Evolutionary conservation across 92 coral and sea anemone species (phyloP).

Genomic region (Scolanthus callimorphus): DNA sequence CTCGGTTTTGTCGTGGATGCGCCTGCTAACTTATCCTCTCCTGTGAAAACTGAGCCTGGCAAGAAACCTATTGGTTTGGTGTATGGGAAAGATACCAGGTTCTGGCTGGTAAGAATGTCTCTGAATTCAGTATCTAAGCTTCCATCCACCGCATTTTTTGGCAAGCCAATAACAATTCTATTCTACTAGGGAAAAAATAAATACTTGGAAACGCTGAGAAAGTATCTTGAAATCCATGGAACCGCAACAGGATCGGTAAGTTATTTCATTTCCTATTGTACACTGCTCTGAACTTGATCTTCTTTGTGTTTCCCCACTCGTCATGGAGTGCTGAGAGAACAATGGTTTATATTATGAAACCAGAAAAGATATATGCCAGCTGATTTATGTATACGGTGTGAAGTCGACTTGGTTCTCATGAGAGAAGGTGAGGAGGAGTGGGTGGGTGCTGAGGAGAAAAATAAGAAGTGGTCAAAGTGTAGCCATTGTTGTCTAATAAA

Average conservation of each 20-base stretch:
- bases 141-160: neutral
- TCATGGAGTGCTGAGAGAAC: slow-evolving; percentile 10
- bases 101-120: slow-evolving; percentile 65
- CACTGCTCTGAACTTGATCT: too few species aligned
- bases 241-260: slow-evolving; percentile 91
- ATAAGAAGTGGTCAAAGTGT: too few species aligned
- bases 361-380: too few species aligned
- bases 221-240: slow-evolving; percentile 79
- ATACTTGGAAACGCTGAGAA: slow-evolving; percentile 63
- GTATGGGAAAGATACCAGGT: slow-evolving; percentile 62
- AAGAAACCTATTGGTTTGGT: slow-evolving; percentile 80
- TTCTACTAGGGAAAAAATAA: slow-evolving; percentile 55
- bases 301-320: too few species aligned
- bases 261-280: too few species aligned
- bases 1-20: slow-evolving; percentile 88
- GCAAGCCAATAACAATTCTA: neutral
- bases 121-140: too few species aligned
- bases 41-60: slow-evolving; percentile 22
- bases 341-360: slow-evolving; percentile 11
- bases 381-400: too few species aligned
- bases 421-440: too few species aligned
- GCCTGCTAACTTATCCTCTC: slow-evolving; percentile 29
- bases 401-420: too few species aligned
- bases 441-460: too few species aligned
- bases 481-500: too few species aligned